Percentiles rank a stretch among this genome's conserved stretches.
Conservation (phyloP, 2,797 vertebrate genomes). For the Phalanger gymnotis region DNA sequence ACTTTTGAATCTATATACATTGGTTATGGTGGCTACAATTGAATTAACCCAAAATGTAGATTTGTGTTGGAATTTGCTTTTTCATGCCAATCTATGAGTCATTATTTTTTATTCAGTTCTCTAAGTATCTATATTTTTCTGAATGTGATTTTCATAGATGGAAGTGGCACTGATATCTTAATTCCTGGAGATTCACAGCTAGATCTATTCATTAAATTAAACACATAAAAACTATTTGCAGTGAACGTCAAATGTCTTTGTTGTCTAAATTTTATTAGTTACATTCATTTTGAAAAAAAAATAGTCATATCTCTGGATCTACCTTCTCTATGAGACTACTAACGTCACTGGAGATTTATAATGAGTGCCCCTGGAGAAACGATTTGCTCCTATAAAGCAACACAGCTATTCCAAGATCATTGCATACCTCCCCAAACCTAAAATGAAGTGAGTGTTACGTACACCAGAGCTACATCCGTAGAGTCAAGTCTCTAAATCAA, state of each 20-base stretch:
- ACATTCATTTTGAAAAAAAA: constrained; percentile 87
- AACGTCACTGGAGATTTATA: constrained; percentile 75
- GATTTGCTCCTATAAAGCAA: constrained; percentile 50
- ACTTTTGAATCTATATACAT: background rate
- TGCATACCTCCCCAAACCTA: constrained; percentile 25
- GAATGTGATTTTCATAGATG: background rate
- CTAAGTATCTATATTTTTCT: background rate
- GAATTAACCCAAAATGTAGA: background rate
- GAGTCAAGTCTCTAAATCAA: background rate
- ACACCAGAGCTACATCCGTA: background rate
- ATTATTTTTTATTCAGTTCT: background rate
- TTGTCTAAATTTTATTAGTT: constrained; percentile 84
- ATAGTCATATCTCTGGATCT: constrained; percentile 80
- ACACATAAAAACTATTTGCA: constrained; percentile 75
- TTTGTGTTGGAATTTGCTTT: background rate
- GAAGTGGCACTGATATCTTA: background rate
- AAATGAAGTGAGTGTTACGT: background rate
- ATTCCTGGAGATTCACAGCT: background rate
- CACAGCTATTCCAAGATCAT: background rate
- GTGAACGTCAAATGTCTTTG: constrained; percentile 86
- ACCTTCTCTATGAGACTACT: constrained; percentile 76
- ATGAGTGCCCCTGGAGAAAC: constrained; percentile 30
- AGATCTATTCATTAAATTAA: constrained; percentile 63
- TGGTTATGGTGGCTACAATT: background rate
- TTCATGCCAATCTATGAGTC: background rate